These are phyloP conservation scores for Himalopsyche anomala DNA, from an alignment of 2,888 invertebrate species.

Conservation along the genomic window DNA sequence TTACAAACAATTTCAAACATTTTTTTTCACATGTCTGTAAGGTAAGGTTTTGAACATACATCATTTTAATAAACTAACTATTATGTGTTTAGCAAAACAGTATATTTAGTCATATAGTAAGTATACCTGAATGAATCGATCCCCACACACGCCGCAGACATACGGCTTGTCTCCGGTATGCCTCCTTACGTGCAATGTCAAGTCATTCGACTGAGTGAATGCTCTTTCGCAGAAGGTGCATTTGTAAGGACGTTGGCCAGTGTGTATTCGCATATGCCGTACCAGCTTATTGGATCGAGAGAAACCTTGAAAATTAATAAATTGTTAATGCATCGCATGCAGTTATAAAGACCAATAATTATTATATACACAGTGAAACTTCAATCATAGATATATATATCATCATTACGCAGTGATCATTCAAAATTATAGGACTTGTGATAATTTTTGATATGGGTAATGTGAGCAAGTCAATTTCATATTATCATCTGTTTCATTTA, in stretches of 20 bases:
- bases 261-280: constrained; percentile 79
- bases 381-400: no score
- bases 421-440: no score
- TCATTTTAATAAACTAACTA: neutral
- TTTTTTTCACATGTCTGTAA: no score
- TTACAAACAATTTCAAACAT: no score
- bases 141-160: constrained; percentile 81
- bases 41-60: neutral
- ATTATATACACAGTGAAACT: no score
- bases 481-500: no score
- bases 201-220: constrained; percentile 84
- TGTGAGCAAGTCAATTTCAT: no score
- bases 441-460: no score
- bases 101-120: neutral
- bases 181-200: constrained; percentile 82
- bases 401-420: no score
- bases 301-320: constrained; percentile 71
- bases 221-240: constrained; percentile 77
- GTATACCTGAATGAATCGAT: constrained; percentile 81
- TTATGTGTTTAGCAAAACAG: no score
- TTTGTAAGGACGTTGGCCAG: constrained; percentile 79
- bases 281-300: constrained; percentile 80
- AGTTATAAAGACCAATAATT: neutral
- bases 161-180: constrained; percentile 84
- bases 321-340: neutral